Evolutionary conservation across 2,113 vertebrate species (phyloP), one percentile per base, ranked within the genome.

Genomic region (Solea senegalensis): DNA sequence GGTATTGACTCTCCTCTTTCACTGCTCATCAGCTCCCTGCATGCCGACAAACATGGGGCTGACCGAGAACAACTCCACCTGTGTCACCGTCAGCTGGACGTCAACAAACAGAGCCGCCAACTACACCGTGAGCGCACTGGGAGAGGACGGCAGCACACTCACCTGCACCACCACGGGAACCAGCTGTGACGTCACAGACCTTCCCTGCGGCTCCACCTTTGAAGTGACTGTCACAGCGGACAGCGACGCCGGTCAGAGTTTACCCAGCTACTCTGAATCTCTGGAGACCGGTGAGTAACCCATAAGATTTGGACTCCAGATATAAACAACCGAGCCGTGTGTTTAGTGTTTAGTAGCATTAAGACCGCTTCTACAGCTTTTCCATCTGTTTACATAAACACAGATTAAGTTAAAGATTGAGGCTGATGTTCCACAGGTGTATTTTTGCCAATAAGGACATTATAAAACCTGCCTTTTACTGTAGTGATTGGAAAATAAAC

Each of bases 131-230:
- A 90, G 9, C 0, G 76, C 92, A 8, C 59, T 60, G 48, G 95
- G 94, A 61, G 34, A 50, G 1, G 73, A 48, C 0, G 48, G 62
- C 4, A 16, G 62, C 4, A 16, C 0, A 1, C 82, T 78, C 80
- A 81, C 53, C 16, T 98, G 96, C 84, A 89, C 84, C 51, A 94
- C 95, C 73, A 46, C 46, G 0, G 91, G 89, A 8, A 89, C 77
- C 64, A 93, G 89, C 69, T 98, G 96, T 53, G 16, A 88, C 63
- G 50, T 98, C 65, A 55, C 45, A 2, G 81, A 89, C 76, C 90
- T 97, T 60, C 93, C 93, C 50, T 98, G 97, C 13, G 96, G 97
- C 66, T 93, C 93, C 7, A n/a, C 74, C 50, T 97, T 94, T 68
- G 93, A 95, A 3, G 76, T 98, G 80, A 96, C 85, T 0, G 94